These are phyloP conservation scores for Microplitis mediator DNA, from an alignment of 1,140 invertebrate species.

Conservation along the genomic window DNA sequence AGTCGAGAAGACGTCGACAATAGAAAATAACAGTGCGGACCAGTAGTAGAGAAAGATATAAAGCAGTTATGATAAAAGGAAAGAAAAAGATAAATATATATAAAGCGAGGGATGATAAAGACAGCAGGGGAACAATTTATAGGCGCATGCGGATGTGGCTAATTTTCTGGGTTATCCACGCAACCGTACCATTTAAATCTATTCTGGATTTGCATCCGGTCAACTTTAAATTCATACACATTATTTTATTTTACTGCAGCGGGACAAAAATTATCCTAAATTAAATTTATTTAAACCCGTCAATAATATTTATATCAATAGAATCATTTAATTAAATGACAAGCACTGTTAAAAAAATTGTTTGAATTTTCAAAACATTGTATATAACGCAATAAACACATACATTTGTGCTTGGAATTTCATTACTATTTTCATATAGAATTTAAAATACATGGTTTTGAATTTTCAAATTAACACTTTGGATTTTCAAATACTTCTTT, in stretches of 20 bases:
- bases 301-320: no score
- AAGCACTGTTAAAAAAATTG: no score
- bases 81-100: not conserved
- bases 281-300: no score
- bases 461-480: no score
- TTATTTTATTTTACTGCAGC: not conserved
- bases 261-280: no score
- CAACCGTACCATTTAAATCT: conserved; percentile 48
- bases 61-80: not conserved
- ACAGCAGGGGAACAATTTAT: conserved; percentile 47
- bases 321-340: no score
- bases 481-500: no score
- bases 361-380: no score
- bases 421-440: no score
- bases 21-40: conserved; percentile 33
- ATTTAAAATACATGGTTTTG: no score
- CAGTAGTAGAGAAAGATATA: not conserved
- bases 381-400: no score
- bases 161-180: conserved; percentile 56
- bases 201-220: conserved; percentile 40
- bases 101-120: conserved; percentile 16
- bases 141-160: conserved; percentile 54
- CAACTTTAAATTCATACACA: conserved; percentile 1
- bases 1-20: conserved; percentile 52
- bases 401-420: no score